Conservation (phyloP, 1,140 invertebrate species). For the Drosophila murphyi region DNA sequence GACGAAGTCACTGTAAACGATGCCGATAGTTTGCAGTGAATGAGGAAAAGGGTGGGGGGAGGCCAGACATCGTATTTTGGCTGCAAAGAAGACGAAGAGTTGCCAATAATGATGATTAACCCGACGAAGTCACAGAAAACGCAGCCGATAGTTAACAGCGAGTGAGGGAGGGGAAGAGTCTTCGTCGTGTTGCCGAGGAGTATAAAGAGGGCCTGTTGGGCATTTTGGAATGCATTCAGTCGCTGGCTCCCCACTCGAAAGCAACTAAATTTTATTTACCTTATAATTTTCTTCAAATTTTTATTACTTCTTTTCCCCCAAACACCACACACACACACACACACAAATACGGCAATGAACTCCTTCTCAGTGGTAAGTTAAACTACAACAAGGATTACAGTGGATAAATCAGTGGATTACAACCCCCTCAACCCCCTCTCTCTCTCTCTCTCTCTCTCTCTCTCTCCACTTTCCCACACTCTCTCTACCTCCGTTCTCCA, state of each 20-base stretch:
- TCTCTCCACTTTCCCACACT: no score
- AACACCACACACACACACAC: constrained; percentile 52
- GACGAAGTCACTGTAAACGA: constrained; percentile 33
- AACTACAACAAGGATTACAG: constrained; percentile 17
- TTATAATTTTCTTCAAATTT: constrained; percentile 68
- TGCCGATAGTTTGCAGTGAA: no score
- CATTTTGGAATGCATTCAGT: constrained; percentile 82
- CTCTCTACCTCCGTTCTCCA: no score
- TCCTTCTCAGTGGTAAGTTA: constrained; percentile 84
- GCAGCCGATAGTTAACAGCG: background rate
- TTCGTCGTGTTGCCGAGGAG: constrained; percentile 27
- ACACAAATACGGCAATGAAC: constrained; percentile 83
- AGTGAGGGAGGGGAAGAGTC: background rate
- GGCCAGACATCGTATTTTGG: background rate
- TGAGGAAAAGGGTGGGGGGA: no score
- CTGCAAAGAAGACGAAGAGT: constrained; percentile 60
- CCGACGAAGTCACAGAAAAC: constrained; percentile 32
- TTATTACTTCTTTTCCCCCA: constrained; percentile 75
- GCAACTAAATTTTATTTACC: constrained; percentile 78
- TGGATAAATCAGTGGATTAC: constrained; percentile 13
- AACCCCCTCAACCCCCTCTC: background rate
- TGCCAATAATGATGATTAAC: constrained; percentile 52
- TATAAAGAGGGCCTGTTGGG: constrained; percentile 81
- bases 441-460: background rate
- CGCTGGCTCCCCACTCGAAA: constrained; percentile 84